These are phyloP conservation scores for Gortyna flavago DNA, from an alignment of 2,888 invertebrate genomes.

Conservation along the genomic window DNA sequence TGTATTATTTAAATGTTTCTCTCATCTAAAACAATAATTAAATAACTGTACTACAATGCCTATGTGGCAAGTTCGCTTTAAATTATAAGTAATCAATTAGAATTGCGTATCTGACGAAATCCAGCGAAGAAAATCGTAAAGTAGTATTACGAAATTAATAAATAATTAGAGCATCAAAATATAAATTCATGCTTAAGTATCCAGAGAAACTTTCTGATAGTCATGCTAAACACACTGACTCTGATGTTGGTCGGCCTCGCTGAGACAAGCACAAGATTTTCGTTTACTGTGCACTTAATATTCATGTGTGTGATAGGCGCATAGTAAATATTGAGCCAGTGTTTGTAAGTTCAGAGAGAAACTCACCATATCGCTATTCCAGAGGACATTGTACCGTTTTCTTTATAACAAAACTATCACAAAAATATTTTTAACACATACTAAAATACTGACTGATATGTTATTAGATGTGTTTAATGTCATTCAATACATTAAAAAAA, in stretches of 20 bases:
- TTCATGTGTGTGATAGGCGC: constrained; percentile 2
- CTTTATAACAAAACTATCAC: constrained; percentile 20
- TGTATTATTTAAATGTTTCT: not conserved
- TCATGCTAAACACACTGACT: not conserved
- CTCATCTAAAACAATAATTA: not conserved
- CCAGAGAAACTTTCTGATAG: constrained; percentile 21
- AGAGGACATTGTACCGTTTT: constrained; percentile 49
- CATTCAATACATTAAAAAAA: constrained; percentile 33
- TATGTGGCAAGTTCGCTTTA: not conserved
- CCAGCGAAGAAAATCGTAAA: not conserved
- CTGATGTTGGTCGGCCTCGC: not conserved
- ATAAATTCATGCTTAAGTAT: constrained; percentile 13
- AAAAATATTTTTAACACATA: constrained; percentile 34
- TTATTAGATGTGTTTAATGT: constrained; percentile 32
- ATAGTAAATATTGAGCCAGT: constrained; percentile 3
- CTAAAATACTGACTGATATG: constrained; percentile 54
- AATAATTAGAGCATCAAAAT: not conserved
- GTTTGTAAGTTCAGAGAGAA: constrained; percentile 34
- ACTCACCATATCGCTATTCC: constrained; percentile 61
- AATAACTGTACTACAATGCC: not conserved
- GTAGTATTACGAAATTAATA: not conserved
- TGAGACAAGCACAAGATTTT: constrained; percentile 24
- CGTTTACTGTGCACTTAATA: not conserved
- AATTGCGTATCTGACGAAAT: not conserved
- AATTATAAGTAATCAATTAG: not conserved